Evolutionary conservation across 1,140 invertebrate species (phyloP).

Genomic region (Ganaspis sp.): DNA sequence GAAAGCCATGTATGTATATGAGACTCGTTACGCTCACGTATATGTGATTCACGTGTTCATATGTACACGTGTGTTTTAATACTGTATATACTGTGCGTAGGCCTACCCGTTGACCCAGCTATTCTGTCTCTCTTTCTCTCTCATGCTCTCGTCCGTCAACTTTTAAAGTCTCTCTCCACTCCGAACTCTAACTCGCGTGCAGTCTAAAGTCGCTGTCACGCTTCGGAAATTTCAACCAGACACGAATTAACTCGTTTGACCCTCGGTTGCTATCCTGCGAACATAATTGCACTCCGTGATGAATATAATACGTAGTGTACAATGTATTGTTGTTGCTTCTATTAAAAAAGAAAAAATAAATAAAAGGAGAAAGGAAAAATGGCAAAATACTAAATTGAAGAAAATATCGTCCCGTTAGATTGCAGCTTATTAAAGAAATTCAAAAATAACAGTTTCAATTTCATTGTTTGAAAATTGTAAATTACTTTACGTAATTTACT

Average conservation of each 20-base stretch:
- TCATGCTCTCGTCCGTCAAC: not conserved
- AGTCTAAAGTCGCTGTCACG: constrained; percentile 28
- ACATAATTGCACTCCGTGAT: constrained; percentile 19
- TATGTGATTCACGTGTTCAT: not conserved
- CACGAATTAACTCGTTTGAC: constrained; percentile 31
- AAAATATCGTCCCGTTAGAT: not conserved
- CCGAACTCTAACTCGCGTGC: constrained; percentile 23
- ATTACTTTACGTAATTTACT: not conserved
- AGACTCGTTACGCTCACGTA: not conserved
- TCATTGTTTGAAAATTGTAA: not conserved
- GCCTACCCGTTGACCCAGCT: constrained; percentile 48
- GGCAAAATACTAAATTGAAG: not conserved
- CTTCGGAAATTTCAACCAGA: constrained; percentile 27
- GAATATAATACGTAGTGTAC: constrained; percentile 13
- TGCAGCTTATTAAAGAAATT: too few species aligned
- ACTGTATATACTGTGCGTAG: constrained; percentile 51
- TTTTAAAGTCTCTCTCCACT: not conserved
- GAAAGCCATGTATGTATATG: not conserved
- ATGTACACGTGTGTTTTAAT: constrained; percentile 33
- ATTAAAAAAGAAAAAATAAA: constrained; percentile 33
- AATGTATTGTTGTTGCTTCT: constrained; percentile 13
- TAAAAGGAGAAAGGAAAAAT: not conserved
- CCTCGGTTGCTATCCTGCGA: constrained; percentile 25
- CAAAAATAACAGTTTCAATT: not conserved
- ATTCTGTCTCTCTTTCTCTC: constrained; percentile 30